A percentile compares a stretch with the other conserved stretches of the same genome.
Conservation (phyloP, 2,797 vertebrate genomes). For the Cyprinella venusta region DNA sequence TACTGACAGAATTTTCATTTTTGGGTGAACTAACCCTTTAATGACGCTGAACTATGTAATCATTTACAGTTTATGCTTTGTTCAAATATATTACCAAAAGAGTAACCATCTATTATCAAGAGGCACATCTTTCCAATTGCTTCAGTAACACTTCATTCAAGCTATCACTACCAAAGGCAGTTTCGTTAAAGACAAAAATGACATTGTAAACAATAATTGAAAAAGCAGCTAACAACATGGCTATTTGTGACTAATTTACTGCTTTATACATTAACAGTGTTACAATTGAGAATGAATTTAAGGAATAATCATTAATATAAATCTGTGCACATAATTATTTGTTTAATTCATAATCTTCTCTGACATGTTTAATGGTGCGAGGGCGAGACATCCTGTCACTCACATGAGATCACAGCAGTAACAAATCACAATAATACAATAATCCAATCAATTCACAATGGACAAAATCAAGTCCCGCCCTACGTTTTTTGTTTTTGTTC, state of each 20-base stretch:
- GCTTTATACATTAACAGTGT: neutral
- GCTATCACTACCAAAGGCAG: neutral
- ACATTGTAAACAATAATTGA: neutral
- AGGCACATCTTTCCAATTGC: neutral
- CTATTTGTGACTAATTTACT: neutral
- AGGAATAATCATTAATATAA: neutral
- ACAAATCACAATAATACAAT: neutral
- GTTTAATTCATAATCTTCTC: neutral
- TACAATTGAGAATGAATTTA: neutral
- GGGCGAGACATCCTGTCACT: neutral
- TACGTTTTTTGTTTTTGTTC: neutral
- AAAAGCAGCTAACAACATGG: neutral
- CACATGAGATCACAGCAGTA: neutral
- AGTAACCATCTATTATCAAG: neutral
- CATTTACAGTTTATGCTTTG: neutral
- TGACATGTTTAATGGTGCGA: neutral
- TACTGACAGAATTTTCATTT: no score
- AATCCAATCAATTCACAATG: neutral
- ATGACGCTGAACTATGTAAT: neutral
- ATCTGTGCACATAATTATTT: neutral
- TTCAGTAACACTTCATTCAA: constrained; percentile 1
- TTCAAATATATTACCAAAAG: neutral
- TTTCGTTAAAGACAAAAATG: neutral
- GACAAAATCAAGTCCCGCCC: neutral
- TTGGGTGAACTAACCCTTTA: no score